Percentiles rank a stretch among this genome's conserved stretches.
Conservation (phyloP, 2,888 invertebrate genomes). For the Athalia rosae region DNA sequence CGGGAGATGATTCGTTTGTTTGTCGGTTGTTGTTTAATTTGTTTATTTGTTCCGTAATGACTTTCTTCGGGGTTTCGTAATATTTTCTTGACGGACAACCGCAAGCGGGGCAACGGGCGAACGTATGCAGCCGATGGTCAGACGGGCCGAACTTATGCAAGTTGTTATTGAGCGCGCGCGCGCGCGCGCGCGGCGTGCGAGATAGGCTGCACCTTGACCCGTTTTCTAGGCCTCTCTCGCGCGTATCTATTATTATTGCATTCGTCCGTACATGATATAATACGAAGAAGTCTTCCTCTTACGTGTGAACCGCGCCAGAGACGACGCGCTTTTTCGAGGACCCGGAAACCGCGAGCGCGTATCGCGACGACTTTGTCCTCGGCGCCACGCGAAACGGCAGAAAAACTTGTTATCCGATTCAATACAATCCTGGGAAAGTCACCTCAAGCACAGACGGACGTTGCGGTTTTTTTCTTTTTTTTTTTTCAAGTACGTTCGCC, state of each 20-base stretch:
- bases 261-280: constrained; percentile 20
- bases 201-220: constrained; percentile 46
- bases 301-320: no score
- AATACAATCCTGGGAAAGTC: constrained; percentile 19
- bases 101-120: constrained; percentile 3
- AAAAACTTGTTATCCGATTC: constrained; percentile 32
- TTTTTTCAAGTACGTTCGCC: no score
- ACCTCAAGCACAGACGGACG: no score
- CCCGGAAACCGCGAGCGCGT: constrained; percentile 19
- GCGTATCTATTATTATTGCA: constrained; percentile 38
- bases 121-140: constrained; percentile 3
- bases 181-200: constrained; percentile 34
- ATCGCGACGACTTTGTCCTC: constrained; percentile 14
- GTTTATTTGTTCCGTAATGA: neutral
- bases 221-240: constrained; percentile 36
- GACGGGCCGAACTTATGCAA: constrained; percentile 39
- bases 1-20: constrained; percentile 5
- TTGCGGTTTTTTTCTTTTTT: no score
- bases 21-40: neutral
- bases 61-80: constrained; percentile 38
- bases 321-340: neutral
- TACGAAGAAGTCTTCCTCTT: constrained; percentile 14
- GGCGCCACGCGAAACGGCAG: neutral
- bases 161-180: constrained; percentile 42
- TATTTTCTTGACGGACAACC: constrained; percentile 37